phyloP scores from a whole-genome alignment of 1,140 invertebrate species.

The Plectrocnemia conspersa region DNA sequence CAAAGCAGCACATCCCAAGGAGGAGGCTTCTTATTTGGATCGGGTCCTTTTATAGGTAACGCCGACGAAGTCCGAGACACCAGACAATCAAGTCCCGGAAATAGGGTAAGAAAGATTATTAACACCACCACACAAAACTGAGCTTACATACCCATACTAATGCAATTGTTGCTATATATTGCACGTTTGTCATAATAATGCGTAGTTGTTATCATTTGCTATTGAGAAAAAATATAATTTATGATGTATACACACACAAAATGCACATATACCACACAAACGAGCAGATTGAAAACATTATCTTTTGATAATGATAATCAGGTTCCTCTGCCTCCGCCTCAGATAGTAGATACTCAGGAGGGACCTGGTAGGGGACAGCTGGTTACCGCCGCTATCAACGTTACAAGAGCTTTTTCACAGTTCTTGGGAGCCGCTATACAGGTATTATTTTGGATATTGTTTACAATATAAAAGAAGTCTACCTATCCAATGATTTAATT shows the following conservation, averaged over 20 bases:
- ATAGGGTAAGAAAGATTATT: constrained; percentile 31
- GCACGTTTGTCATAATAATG: no score
- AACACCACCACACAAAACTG: no score
- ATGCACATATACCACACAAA: background rate
- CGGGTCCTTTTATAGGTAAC: constrained; percentile 49
- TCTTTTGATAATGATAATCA: constrained; percentile 33
- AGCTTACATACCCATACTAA: no score
- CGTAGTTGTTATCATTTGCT: no score
- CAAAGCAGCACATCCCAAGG: constrained; percentile 38
- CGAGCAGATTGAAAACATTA: background rate
- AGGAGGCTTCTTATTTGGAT: constrained; percentile 49
- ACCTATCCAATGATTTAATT: background rate
- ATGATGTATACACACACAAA: background rate
- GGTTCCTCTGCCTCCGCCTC: constrained; percentile 50
- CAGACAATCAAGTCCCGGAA: constrained; percentile 43
- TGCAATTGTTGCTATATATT: no score
- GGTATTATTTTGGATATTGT: constrained; percentile 46
- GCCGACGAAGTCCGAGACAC: constrained; percentile 41
- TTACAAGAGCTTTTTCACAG: constrained; percentile 66
- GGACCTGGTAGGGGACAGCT: constrained; percentile 55
- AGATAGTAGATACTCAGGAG: constrained; percentile 41
- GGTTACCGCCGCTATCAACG: constrained; percentile 64
- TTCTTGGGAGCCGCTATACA: constrained; percentile 69
- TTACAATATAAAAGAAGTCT: no score
- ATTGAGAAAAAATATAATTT: constrained; percentile 2